Base-by-base conservation (phyloP, 2,797 vertebrate genomes). In the Acridotheres tristis region DNA sequence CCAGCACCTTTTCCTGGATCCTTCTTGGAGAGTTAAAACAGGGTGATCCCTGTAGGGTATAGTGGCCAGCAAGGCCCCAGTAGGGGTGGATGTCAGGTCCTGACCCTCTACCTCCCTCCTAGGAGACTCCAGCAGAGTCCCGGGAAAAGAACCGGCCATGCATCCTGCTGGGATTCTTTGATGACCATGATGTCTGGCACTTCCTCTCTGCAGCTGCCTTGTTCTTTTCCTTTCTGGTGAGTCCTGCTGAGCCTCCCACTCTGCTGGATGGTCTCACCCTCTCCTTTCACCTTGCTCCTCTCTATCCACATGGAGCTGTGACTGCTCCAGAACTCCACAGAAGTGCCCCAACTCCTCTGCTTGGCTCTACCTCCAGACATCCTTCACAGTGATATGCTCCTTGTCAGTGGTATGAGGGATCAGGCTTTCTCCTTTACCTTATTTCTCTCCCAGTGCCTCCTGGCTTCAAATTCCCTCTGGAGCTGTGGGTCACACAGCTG, bases 211-310 rank as follows among this genome's bases (percentile, higher is more conserved):
- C 98, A 0, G 97, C 98, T 43, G 98, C 98, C 86, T 94, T 98
- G 93, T 98, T 98, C 86, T 98, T 98, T 96, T 98, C 98, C 29
- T 98, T 98, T 91, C 93, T 98, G 98, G 98, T 98, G 88, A 98
- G 98, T 89, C 55, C 40, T 80, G 34, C 55, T 63, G 18, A 36
- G 17, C 57, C 32, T 84, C 30, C 47, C 11, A 22, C 12, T 66
- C 75, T 80, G 53, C 42, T 89, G 16, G 45, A 20, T 54, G 22
- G 36, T 40, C 72, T 59, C 63, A 26, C 15, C 12, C 5, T 79
- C 34, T 75, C 29, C 22, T 73, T 85, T 48, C 29, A 47, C 26
- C 54, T 48, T 61, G 55, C 38, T n/a, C 16, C 15, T 8, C 53
- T 48, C 38, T 32, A 16, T 67, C 34, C 14, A 11, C 13, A 7